These are phyloP conservation scores for Arctia plantaginis DNA, from an alignment of 2,888 invertebrate genomes.

Conservation along the genomic window DNA sequence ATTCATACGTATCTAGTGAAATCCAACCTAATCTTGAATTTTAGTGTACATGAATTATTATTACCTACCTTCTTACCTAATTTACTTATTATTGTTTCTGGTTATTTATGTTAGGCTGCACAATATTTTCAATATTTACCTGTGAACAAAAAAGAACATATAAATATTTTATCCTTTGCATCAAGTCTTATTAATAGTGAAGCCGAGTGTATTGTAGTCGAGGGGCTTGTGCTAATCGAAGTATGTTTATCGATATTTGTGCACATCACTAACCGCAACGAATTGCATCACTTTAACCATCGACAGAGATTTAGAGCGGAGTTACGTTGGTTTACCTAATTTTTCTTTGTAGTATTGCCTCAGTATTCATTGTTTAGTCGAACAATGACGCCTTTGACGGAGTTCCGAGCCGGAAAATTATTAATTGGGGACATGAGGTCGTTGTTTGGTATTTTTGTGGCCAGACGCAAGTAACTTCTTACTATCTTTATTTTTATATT, in stretches of 20 bases:
- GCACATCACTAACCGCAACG: constrained; percentile 52
- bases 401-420: constrained; percentile 67
- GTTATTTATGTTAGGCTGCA: not conserved
- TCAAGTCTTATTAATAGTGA: no score
- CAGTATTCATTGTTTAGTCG: constrained; percentile 69
- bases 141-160: constrained; percentile 41
- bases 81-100: not conserved
- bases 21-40: not conserved
- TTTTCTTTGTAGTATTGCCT: constrained; percentile 70
- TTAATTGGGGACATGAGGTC: constrained; percentile 64
- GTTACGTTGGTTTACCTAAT: constrained; percentile 75
- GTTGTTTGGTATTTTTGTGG: constrained; percentile 50
- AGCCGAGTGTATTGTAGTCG: not conserved
- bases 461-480: constrained; percentile 27
- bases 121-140: constrained; percentile 44
- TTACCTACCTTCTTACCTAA: not conserved
- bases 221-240: not conserved
- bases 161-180: no score
- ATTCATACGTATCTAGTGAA: not conserved
- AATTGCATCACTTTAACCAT: constrained; percentile 70
- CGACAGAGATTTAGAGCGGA: constrained; percentile 69
- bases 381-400: constrained; percentile 68
- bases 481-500: constrained; percentile 41
- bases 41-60: not conserved
- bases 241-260: constrained; percentile 45